Conservation (phyloP, 2,797 vertebrate species). For the Echeneis naucrates region DNA sequence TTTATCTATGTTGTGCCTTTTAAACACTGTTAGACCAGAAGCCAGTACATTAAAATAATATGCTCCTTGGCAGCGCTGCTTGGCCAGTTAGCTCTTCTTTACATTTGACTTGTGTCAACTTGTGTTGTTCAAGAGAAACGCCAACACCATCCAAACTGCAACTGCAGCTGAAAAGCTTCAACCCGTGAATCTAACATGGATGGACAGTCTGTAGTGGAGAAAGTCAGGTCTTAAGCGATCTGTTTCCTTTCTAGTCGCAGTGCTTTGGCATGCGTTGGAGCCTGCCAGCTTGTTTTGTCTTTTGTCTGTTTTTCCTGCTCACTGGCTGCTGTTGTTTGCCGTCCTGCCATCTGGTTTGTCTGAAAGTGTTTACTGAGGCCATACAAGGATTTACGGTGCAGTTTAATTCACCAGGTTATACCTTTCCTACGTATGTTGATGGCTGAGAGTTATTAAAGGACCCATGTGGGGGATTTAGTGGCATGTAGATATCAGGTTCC, state of each 20-base stretch:
- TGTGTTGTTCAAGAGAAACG: background rate
- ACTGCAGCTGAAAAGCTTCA: too few relatives aligned
- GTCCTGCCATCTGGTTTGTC: background rate
- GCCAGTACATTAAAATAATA: background rate
- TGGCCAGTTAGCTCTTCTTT: too few relatives aligned
- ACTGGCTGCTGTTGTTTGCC: conserved; percentile 4
- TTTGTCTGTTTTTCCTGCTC: background rate
- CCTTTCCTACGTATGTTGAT: background rate
- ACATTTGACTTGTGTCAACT: background rate
- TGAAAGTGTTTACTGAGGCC: background rate
- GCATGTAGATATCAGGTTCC: too few relatives aligned
- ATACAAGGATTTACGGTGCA: background rate
- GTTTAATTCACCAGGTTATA: background rate
- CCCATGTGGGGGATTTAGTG: too few relatives aligned
- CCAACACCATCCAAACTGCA: background rate
- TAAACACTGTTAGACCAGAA: too few relatives aligned
- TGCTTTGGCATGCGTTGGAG: background rate
- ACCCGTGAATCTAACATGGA: background rate
- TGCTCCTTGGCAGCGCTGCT: background rate
- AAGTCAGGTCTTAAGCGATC: too few relatives aligned
- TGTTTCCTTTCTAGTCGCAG: background rate
- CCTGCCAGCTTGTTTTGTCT: conserved; percentile 13
- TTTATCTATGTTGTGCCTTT: too few relatives aligned
- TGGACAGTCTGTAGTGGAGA: too few relatives aligned
- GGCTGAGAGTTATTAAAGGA: background rate